Evolutionary conservation across 2,113 vertebrate genomes (phyloP), one percentile per base, ranked within the genome.

Genomic region (Proterorhinus semilunaris): DNA sequence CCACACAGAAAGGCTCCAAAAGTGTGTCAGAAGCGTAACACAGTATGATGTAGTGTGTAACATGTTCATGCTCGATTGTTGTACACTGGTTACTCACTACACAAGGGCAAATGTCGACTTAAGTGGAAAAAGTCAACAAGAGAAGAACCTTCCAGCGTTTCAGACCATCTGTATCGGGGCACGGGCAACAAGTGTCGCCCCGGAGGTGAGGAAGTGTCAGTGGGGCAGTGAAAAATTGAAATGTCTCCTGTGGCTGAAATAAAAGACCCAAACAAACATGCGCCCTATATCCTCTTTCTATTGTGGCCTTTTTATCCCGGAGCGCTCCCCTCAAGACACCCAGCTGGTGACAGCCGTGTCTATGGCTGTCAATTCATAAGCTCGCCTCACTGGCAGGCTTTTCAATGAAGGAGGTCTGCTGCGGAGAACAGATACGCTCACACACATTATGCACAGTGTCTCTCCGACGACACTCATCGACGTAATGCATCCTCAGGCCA

Each of bases 241-340:
- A 0, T 13, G 7, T 77, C 43, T 44, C 79, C 71, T 67, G 58
- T 62, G 82, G 85, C 73, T 75, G 76, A 84, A 84, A 84, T 84
- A 67, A 84, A 83, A 83, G 74, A 71, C 75, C 62, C 57, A 58
- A 12, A 58, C 64, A 16, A 10, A 50, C 12, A 70, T 67, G 69
- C 2, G 45, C 6, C 17, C 45, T 62, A 44, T 62, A 65, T 69
- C 65, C 11, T 63, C 71, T 68, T 75, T 68, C 68, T 75, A 57
- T 63, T 80, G 51, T 76, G 62, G 47, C 59, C 27, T 36, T 49
- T 71, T 65, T 76, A n/a, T n/a, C 76, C 68, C 50, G 62, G 50
- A 52, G 59, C 51, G 6, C 17, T 45, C 21, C 67, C 68, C 53
- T 42, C 43, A 10, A 76, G 72, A 68, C 63, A 71, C 57, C 61